A percentile compares a stretch with the other conserved stretches of the same genome.
Evolutionary conservation across 23 tunicate genomes (phyloP).

Genomic region (Trididemnum miniatum): DNA sequence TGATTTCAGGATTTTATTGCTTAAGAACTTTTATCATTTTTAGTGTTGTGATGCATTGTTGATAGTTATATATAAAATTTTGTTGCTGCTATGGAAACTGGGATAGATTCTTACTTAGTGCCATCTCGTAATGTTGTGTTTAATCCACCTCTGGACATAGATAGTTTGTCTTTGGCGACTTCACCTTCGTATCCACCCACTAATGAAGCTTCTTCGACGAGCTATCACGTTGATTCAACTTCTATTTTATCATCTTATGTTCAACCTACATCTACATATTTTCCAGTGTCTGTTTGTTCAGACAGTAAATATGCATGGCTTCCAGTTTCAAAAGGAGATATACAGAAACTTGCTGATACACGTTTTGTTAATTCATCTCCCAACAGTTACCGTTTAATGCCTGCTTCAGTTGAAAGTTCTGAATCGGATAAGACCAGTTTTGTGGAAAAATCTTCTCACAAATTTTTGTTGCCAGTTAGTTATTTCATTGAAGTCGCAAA

Average conservation of each 20-base stretch:
- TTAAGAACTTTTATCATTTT: too few relatives aligned
- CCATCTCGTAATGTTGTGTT: background rate
- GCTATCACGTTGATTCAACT: background rate
- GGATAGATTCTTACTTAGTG: too few relatives aligned
- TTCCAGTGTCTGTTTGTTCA: background rate
- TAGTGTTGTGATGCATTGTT: too few relatives aligned
- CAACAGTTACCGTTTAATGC: conserved; percentile 86
- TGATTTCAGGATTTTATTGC: too few relatives aligned
- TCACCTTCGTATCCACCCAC: conserved; percentile 14
- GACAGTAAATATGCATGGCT: conserved; percentile 41
- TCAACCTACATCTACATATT: background rate
- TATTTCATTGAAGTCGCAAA: conserved; percentile 88
- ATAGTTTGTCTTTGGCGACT: background rate
- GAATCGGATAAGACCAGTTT: conserved; percentile 82
- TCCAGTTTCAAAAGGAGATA: conserved; percentile 82
- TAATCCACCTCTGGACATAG: conserved; percentile 2
- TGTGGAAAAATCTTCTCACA: conserved; percentile 94
- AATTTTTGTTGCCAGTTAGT: conserved; percentile 57
- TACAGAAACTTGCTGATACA: conserved; percentile 76
- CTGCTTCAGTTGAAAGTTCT: conserved; percentile 84
- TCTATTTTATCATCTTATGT: background rate
- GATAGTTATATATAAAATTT: too few relatives aligned
- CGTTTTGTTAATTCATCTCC: conserved; percentile 91
- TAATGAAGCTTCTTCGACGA: conserved; percentile 6
- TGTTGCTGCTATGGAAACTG: too few relatives aligned